Percentiles rank a stretch among this genome's conserved stretches.
These are phyloP conservation scores for Halcyon malimbica DNA, from an alignment of 2,113 vertebrate genomes.

Conservation along the genomic window DNA sequence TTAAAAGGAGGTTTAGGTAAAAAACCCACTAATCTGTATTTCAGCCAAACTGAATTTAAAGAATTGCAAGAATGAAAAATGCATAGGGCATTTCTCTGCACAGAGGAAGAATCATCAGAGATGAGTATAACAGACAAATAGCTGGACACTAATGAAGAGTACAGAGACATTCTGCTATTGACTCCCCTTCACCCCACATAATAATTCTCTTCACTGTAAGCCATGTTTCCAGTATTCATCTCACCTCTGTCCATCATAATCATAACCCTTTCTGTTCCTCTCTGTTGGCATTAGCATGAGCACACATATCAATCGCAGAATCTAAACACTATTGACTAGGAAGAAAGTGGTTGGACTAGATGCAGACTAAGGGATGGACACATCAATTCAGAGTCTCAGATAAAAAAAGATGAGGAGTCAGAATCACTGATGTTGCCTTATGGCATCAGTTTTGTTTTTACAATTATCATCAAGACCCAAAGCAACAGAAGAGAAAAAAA, in stretches of 20 bases:
- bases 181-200: neutral
- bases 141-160: neutral
- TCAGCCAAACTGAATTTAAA: neutral
- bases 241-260: constrained; percentile 10
- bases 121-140: neutral
- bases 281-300: neutral
- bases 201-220: neutral
- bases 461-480: neutral
- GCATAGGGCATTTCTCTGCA: neutral
- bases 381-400: neutral
- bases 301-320: neutral
- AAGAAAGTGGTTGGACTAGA: neutral
- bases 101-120: neutral
- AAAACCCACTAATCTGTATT: neutral
- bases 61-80: neutral
- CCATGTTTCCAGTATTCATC: neutral
- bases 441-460: neutral
- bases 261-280: neutral
- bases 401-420: neutral
- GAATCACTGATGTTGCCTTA: neutral
- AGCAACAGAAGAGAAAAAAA: neutral
- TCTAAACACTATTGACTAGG: neutral
- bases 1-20: neutral
- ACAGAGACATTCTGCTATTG: neutral
- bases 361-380: neutral